These are phyloP conservation scores for Eulacestoma nigropectus DNA, from an alignment of 2,113 vertebrate species.

Conservation along the genomic window DNA sequence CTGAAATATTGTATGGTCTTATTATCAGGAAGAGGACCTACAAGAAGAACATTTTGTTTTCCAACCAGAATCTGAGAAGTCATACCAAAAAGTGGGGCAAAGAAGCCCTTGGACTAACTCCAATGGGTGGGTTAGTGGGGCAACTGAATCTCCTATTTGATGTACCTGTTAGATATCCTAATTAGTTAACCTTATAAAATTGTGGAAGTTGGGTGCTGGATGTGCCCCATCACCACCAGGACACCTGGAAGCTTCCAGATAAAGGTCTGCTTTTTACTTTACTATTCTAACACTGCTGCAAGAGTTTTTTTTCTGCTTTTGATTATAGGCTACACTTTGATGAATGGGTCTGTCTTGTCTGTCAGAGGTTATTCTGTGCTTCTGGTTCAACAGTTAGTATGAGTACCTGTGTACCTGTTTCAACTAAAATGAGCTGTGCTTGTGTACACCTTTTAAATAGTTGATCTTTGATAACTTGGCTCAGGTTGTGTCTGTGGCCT, in stretches of 20 bases:
- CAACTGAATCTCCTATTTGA: not conserved
- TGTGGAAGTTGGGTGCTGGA: fast-evolving
- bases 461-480: not conserved
- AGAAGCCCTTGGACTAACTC: not conserved
- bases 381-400: not conserved
- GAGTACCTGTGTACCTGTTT: not conserved
- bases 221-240: not conserved
- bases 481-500: not conserved
- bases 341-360: not conserved
- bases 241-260: not conserved
- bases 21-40: not conserved
- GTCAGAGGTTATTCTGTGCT: not conserved
- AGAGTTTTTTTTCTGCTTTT: not conserved
- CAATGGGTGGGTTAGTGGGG: not conserved
- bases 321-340: not conserved
- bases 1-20: not conserved
- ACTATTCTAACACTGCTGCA: not conserved
- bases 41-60: not conserved
- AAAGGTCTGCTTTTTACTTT: not conserved
- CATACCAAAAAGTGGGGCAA: not conserved
- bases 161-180: not conserved
- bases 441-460: not conserved
- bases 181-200: not conserved
- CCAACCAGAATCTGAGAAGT: not conserved
- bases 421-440: not conserved